Evolutionary conservation across 1,140 invertebrate species (phyloP), one percentile per base, ranked within the genome.

Genomic region (Mactra quadrangularis): DNA sequence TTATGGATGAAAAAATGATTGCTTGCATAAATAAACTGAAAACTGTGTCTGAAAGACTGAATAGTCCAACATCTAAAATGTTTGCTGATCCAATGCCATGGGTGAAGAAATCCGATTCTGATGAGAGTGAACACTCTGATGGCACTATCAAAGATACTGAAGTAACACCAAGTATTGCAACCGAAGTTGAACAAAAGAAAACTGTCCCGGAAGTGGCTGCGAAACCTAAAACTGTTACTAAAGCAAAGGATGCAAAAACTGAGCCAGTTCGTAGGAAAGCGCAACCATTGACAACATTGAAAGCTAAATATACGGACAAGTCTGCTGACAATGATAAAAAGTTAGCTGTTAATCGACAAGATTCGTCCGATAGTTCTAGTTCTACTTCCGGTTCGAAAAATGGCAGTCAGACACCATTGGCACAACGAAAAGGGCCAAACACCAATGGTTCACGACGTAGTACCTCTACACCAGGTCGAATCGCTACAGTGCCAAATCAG

Each of bases 271-370:
- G 59, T 7, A 84, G 90, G 55, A 91, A 91, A 85, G 82, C 87
- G 11, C 90, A 91, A 66, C 90, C 90, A 4, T 87, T 91, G 19
- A 91, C 90, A 3, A 90, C 90, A 4, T 52, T 91, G n/a, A 91
- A 90, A 79, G 82, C 85, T 13, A 87, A 87, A 59, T 76, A 77
- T n/a, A 60, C 81, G 17, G 82, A 87, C 0, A 83, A 84, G 15
- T 33, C 78, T 19, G 59, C 70, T 0, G 59, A 84, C n/a, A 68
- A 82, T 19, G 86, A 85, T 17, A 52, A 81, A 15, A 22, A 66
- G n/a, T 75, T 66, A 15, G 76, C 85, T 47, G 35, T 52, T 3
- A 29, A 75, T 35, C 57, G 76, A 9, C 62, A 64, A 35, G 50
- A 74, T 53, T 76, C 60, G 19, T 78, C 84, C 82, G 55, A 83